phyloP scores from a whole-genome alignment of 2,797 vertebrate genomes.

The Anguilla anguilla region DNA sequence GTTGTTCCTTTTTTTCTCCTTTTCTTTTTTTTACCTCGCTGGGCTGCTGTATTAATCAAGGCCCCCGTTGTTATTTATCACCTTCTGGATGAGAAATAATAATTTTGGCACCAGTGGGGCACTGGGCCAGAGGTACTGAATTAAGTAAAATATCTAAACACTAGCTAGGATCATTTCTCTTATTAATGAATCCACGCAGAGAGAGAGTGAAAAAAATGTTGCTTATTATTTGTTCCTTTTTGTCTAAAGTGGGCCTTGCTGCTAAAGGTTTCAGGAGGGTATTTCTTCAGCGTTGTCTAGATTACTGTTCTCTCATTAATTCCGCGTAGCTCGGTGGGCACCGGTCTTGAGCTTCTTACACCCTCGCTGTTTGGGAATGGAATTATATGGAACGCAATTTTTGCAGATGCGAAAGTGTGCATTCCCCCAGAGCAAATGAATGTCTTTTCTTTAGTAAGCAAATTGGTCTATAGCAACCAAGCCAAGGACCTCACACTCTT shows the following conservation, averaged over 20 bases:
- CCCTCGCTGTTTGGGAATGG: not conserved
- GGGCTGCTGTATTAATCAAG: conserved; percentile 81
- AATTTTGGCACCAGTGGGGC: conserved; percentile 85
- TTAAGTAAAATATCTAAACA: conserved; percentile 92
- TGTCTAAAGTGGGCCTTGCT: conserved; percentile 66
- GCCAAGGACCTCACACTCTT: not conserved
- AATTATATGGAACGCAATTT: not conserved
- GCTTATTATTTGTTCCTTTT: conserved; percentile 74
- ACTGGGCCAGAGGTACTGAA: conserved; percentile 86
- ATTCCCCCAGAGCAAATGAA: not conserved
- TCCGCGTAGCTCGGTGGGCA: conserved; percentile 7
- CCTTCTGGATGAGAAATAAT: conserved; percentile 86
- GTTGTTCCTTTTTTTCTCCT: conserved; percentile 59
- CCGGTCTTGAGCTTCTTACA: conserved; percentile 11
- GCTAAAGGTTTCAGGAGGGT: conserved; percentile 51
- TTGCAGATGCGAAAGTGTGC: not conserved
- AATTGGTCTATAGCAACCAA: not conserved
- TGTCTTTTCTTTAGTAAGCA: conserved; percentile 19
- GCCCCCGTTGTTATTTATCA: conserved; percentile 88
- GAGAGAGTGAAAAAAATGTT: conserved; percentile 60
- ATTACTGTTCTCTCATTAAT: conserved; percentile 37
- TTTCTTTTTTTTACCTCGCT: conserved; percentile 67
- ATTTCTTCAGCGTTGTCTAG: conserved; percentile 37
- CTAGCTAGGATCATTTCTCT: conserved; percentile 81
- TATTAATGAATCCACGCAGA: conserved; percentile 84